phyloP scores from a whole-genome alignment of 2,888 invertebrate genomes.

The Cosmopolites sordidus region DNA sequence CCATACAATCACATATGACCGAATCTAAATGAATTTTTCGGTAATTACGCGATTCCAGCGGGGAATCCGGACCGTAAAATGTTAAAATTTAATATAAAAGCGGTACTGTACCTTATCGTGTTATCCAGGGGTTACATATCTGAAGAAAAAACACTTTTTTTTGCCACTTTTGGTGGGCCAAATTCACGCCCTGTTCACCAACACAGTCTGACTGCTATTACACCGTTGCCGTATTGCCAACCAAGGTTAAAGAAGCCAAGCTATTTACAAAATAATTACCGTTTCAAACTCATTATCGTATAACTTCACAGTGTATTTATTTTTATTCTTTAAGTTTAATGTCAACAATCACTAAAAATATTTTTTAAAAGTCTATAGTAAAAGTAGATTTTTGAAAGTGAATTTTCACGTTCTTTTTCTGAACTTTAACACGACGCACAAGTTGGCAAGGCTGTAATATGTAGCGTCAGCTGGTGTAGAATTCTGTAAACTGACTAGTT shows the following conservation, averaged over 20 bases:
- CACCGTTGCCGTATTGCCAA: conserved; percentile 3
- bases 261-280: no score
- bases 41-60: neutral
- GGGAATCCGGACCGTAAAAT: neutral
- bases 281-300: no score
- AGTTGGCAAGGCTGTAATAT: conserved; percentile 8
- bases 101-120: conserved; percentile 36
- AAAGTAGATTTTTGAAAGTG: no score
- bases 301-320: no score
- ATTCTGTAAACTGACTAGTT: conserved; percentile 6
- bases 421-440: no score
- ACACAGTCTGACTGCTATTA: conserved; percentile 40
- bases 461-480: conserved; percentile 19
- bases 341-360: neutral
- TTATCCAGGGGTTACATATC: conserved; percentile 42
- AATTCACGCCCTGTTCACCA: conserved; percentile 46
- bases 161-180: conserved; percentile 35
- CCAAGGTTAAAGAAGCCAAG: no score
- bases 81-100: conserved; percentile 15
- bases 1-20: conserved; percentile 19
- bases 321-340: no score
- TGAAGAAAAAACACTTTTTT: conserved; percentile 43
- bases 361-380: no score
- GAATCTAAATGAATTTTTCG: conserved; percentile 9
- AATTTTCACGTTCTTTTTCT: no score